A percentile compares a stretch with the other conserved stretches of the same genome.
Evolutionary conservation across 2,888 invertebrate species (phyloP).

Genomic region (Spisula solida): DNA sequence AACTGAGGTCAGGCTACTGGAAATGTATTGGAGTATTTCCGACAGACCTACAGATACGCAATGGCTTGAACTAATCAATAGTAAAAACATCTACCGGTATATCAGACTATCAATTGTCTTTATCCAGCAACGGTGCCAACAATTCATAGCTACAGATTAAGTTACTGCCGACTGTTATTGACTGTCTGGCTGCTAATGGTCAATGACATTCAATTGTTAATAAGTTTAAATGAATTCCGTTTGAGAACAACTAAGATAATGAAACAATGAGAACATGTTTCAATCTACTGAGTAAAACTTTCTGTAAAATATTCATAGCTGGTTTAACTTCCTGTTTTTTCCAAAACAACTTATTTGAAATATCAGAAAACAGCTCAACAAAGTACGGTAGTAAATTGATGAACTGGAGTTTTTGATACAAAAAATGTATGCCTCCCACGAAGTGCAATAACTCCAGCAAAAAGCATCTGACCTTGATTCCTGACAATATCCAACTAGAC

Average conservation of each 20-base stretch:
- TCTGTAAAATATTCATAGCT: too few species aligned
- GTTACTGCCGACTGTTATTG: not conserved
- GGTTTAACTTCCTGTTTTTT: too few species aligned
- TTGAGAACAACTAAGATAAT: not conserved
- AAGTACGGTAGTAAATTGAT: too few species aligned
- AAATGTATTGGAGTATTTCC: not conserved
- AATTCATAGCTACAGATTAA: not conserved
- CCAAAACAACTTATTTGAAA: too few species aligned
- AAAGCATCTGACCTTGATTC: too few species aligned
- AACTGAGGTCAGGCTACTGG: not conserved
- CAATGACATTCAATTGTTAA: not conserved
- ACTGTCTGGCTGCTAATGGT: not conserved
- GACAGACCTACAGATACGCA: not conserved
- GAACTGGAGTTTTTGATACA: too few species aligned
- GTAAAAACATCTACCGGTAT: not conserved
- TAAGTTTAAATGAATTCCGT: not conserved
- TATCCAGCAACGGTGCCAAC: not conserved
- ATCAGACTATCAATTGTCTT: not conserved
- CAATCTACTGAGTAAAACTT: not conserved
- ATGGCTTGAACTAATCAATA: constrained; percentile 11
- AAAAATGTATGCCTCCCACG: too few species aligned
- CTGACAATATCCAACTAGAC: too few species aligned
- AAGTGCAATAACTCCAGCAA: too few species aligned
- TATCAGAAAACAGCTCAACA: too few species aligned
- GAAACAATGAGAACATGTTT: not conserved